A percentile compares a stretch with the other conserved stretches of the same genome.
These are phyloP conservation scores for Cassiopea andromeda DNA, from an alignment of 30 jellyfish, hydroid and myxozoan species.

Conservation along the genomic window DNA sequence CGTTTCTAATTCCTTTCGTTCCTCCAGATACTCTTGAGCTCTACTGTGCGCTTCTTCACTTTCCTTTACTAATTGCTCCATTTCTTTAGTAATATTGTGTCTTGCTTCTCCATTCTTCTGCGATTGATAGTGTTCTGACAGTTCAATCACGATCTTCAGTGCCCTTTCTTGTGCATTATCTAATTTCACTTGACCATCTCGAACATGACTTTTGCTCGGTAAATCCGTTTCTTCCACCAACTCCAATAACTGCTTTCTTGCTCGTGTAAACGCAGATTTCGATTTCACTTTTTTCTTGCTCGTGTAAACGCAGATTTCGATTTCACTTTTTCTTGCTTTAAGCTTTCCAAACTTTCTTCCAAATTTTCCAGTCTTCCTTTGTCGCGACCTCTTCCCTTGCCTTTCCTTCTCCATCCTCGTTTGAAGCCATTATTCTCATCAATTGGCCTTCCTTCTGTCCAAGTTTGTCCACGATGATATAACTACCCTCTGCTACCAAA, in stretches of 20 bases:
- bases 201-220: conserved; percentile 31
- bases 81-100: conserved; percentile 7
- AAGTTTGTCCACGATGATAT: too few species aligned
- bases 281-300: conserved; percentile 17
- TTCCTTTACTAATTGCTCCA: conserved; percentile 17
- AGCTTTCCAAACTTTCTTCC: too few species aligned
- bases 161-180: conserved; percentile 21
- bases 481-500: too few species aligned
- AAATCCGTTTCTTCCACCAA: conserved; percentile 33
- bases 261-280: conserved; percentile 16
- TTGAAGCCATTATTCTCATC: too few species aligned
- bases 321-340: conserved; percentile 6
- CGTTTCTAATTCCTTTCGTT: conserved; percentile 18
- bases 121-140: conserved; percentile 27
- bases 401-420: too few species aligned
- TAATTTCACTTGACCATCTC: conserved; percentile 29
- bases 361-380: too few species aligned
- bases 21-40: conserved; percentile 53
- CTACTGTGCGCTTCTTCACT: conserved; percentile 17
- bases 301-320: conserved; percentile 24
- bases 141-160: conserved; percentile 12
- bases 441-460: too few species aligned
- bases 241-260: conserved; percentile 19
- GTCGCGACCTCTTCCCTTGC: too few species aligned
- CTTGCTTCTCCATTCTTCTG: conserved; percentile 24